Percentiles rank a stretch among this genome's conserved stretches.
Evolutionary conservation across 1,140 invertebrate genomes (phyloP).

Genomic region (Scaptodrosophila lebanonensis): DNA sequence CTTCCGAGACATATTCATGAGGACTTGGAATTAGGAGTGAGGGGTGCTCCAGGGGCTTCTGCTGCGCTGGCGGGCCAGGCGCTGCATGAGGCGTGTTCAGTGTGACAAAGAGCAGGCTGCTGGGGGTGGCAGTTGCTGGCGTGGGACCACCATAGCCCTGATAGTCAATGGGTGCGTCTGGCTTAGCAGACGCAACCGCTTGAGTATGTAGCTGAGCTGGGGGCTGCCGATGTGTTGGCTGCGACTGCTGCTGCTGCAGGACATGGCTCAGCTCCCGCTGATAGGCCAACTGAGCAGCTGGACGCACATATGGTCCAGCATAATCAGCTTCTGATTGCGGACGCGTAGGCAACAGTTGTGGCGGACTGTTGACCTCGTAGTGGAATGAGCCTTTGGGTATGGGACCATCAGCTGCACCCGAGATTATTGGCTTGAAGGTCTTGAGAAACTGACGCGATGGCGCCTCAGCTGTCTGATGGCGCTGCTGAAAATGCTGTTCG

Average conservation of each 20-base stretch:
- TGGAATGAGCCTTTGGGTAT: slow-evolving; percentile 58
- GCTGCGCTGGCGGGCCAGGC: background rate
- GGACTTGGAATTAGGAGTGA: slow-evolving; percentile 24
- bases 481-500: slow-evolving; percentile 43
- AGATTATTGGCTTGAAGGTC: slow-evolving; percentile 57
- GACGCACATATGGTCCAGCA: slow-evolving; percentile 6
- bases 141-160: slow-evolving; percentile 35
- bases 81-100: slow-evolving; percentile 37
- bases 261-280: slow-evolving; percentile 31
- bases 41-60: background rate
- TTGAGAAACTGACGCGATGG: slow-evolving; percentile 66
- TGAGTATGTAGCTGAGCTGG: slow-evolving; percentile 40
- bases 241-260: background rate
- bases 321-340: slow-evolving; percentile 20
- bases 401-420: slow-evolving; percentile 29
- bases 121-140: slow-evolving; percentile 17
- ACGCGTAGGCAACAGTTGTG: slow-evolving; percentile 2
- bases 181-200: slow-evolving; percentile 36
- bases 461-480: slow-evolving; percentile 33
- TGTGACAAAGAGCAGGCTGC: slow-evolving; percentile 54
- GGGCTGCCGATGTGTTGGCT: background rate
- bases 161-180: slow-evolving; percentile 3
- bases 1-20: slow-evolving; percentile 56
- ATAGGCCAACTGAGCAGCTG: slow-evolving; percentile 42
- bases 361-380: slow-evolving; percentile 43